Base-by-base conservation (phyloP, 2,888 invertebrate species). In the Abrostola tripartita region DNA sequence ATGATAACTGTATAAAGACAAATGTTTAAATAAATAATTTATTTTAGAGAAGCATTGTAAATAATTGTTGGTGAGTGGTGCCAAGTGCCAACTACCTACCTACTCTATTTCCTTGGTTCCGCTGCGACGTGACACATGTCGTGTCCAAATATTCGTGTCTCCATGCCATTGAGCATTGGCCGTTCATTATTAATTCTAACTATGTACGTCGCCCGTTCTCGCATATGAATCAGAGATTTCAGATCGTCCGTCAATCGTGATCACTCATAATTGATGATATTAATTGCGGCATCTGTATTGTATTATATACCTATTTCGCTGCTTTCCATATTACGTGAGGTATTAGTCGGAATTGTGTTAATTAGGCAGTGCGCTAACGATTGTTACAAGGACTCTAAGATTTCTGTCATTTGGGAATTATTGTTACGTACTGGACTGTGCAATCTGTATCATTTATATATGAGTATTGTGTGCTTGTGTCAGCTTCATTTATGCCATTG, bases 171-270 rank as follows among this genome's bases (percentile, higher is more conserved):
- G 71, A 71, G 71, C 65, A 61, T 7, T 53, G 52, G 12, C 11
- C 50, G 54, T 56, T 74, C 77, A 82, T 83, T 82, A 83, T 72
- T 75, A 72, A 86, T 86, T 86, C 84, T 84, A 83, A 77, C 74
- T 75, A 74, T 70, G 71, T 74, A 60, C 57, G 63, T 62, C 78
- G 61, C 66, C 72, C 76, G 79, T 73, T 77, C 81, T 79, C 82
- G 89, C 88, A 89, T 90, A 86, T 85, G 85, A 88, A 89, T 87
- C 87, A 84, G 88, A 88, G 87, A 89, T 89, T 90, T 79, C 75
- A 76, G 70, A 77, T 72, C 78, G 77, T 74, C 77, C 82, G 85
- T 85, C 87, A 88, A 81, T 84, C 86, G 88, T 87, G 83, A 75
- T 67, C 72, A 66, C 68, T 84, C 86, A 86, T 88, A 89, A 89